A percentile compares a stretch with the other conserved stretches of the same genome.
These are phyloP conservation scores for Silurus glanis DNA, from an alignment of 2,113 vertebrate species.

Conservation along the genomic window DNA sequence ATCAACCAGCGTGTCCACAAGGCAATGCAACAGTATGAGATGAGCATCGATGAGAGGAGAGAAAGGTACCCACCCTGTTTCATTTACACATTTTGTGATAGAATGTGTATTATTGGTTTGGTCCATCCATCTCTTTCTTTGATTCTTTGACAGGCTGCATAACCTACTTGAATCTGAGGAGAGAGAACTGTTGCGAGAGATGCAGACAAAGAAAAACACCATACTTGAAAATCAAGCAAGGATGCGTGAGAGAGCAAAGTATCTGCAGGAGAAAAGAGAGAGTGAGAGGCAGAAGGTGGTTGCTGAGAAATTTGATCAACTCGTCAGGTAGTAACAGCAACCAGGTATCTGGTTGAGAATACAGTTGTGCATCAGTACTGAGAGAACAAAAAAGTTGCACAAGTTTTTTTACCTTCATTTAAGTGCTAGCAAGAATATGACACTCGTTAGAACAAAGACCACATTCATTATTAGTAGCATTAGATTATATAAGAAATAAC, in stretches of 20 bases:
- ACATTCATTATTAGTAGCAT: not conserved
- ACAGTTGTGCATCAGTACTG: not conserved
- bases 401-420: not conserved
- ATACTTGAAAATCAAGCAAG: conserved; percentile 67
- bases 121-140: not conserved
- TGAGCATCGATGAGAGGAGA: conserved; percentile 69
- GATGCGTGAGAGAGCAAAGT: conserved; percentile 74
- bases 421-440: not conserved
- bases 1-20: conserved; percentile 64
- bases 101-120: not conserved
- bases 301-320: conserved; percentile 82
- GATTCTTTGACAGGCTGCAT: conserved; percentile 71
- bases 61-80: conserved; percentile 70
- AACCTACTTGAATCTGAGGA: conserved; percentile 82
- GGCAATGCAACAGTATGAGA: conserved; percentile 65
- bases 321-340: conserved; percentile 78
- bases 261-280: conserved; percentile 78
- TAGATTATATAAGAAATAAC: not conserved
- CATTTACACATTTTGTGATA: not conserved
- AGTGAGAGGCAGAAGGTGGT: conserved; percentile 76
- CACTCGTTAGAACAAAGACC: not conserved
- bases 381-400: not conserved
- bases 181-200: conserved; percentile 71
- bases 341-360: not conserved
- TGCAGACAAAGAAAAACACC: conserved; percentile 73